phyloP scores from a whole-genome alignment of 2,888 invertebrate genomes.

The Troides helena region DNA sequence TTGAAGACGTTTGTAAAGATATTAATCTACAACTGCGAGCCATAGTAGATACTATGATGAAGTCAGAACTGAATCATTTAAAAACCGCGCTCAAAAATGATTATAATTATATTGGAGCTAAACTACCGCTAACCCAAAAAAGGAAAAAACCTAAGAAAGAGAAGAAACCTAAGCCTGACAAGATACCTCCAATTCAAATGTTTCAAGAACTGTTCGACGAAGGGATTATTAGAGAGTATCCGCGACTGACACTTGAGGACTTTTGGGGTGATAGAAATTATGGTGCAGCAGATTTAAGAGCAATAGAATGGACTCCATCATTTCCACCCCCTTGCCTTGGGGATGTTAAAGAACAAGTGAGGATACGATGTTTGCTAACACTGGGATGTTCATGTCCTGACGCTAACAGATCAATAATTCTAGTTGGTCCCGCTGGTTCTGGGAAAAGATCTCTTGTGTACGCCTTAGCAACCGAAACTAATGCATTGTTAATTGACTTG shows the following conservation, averaged over 20 bases:
- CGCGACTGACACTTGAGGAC: conserved; percentile 79
- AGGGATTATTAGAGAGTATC: conserved; percentile 85
- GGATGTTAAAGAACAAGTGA: conserved; percentile 81
- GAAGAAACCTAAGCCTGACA: conserved; percentile 82
- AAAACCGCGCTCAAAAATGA: conserved; percentile 77
- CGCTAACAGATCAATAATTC: conserved; percentile 80
- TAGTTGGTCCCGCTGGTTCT: conserved; percentile 84
- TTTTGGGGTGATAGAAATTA: conserved; percentile 86
- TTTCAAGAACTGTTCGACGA: conserved; percentile 86
- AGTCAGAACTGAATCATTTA: conserved; percentile 75
- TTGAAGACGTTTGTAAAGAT: conserved; percentile 82
- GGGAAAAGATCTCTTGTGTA: conserved; percentile 87
- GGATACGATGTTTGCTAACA: conserved; percentile 82
- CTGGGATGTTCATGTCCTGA: conserved; percentile 69
- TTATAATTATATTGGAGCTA: conserved; percentile 33
- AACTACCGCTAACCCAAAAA: conserved; percentile 50
- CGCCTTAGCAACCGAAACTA: conserved; percentile 87
- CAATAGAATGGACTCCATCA: conserved; percentile 61
- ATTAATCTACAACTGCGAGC: conserved; percentile 83
- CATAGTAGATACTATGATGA: conserved; percentile 85
- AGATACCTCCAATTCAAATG: conserved; percentile 81
- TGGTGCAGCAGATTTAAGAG: conserved; percentile 76
- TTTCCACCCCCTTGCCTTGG: conserved; percentile 80
- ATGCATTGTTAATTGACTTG: conserved; percentile 88
- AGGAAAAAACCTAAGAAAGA: conserved; percentile 62